Percentiles rank a stretch among this genome's conserved stretches.
Conservation (phyloP, 2,797 vertebrate genomes). For the Lycodopsis pacificus region DNA sequence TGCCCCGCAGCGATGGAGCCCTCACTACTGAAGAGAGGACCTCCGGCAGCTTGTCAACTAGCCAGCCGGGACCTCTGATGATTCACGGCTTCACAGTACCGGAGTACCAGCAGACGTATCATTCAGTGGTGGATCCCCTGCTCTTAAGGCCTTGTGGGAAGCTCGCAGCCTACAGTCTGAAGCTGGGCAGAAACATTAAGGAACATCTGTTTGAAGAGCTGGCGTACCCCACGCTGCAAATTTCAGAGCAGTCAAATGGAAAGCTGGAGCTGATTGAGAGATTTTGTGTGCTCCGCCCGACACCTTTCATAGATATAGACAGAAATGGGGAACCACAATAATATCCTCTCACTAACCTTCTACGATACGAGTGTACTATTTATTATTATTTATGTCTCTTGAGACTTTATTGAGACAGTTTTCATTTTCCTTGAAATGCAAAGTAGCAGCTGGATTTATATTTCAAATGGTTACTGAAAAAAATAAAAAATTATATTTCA, state of each 20-base stretch:
- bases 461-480: conserved; percentile 13
- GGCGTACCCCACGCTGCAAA: conserved; percentile 70
- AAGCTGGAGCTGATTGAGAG: conserved; percentile 71
- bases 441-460: background rate
- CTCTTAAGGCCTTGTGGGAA: conserved; percentile 65
- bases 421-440: conserved; percentile 4
- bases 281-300: conserved; percentile 76
- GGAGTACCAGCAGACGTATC: conserved; percentile 75
- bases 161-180: conserved; percentile 67
- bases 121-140: conserved; percentile 78
- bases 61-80: conserved; percentile 36
- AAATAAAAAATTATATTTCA: background rate
- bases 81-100: conserved; percentile 78
- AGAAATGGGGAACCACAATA: conserved; percentile 29
- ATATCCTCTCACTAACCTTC: conserved; percentile 22
- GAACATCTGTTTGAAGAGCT: conserved; percentile 74
- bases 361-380: background rate
- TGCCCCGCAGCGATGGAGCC: background rate
- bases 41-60: background rate
- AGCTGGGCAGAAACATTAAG: conserved; percentile 79
- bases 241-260: conserved; percentile 49
- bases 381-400: conserved; percentile 6
- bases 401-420: conserved; percentile 8
- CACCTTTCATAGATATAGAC: conserved; percentile 74
- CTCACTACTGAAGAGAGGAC: conserved; percentile 9